phyloP scores from a whole-genome alignment of 2,113 vertebrate genomes.

The Mola mola region DNA sequence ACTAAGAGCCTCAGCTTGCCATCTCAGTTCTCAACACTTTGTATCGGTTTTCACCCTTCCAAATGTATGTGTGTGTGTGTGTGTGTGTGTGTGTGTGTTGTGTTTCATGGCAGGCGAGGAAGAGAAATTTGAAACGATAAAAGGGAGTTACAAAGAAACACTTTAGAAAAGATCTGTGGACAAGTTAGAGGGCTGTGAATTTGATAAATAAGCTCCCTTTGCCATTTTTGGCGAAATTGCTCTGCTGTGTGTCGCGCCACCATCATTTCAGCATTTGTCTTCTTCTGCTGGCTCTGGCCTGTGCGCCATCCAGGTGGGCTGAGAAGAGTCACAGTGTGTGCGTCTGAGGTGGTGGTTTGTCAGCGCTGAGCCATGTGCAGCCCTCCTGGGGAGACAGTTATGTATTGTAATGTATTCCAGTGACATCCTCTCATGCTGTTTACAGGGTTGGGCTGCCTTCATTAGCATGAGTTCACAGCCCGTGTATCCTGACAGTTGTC shows the following conservation, averaged over 20 bases:
- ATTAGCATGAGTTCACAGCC: conserved; percentile 84
- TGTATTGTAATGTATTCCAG: conserved; percentile 87
- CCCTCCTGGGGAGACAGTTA: conserved; percentile 80
- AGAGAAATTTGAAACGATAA: conserved; percentile 7
- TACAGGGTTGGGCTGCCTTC: conserved; percentile 82
- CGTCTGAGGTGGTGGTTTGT: conserved; percentile 8
- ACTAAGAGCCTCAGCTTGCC: conserved; percentile 34
- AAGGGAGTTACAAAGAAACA: neutral
- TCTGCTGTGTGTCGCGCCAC: conserved; percentile 8
- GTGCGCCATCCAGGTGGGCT: conserved; percentile 63
- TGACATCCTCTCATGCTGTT: conserved; percentile 84
- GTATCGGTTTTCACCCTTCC: conserved; percentile 50
- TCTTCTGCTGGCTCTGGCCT: conserved; percentile 34
- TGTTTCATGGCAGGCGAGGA: neutral
- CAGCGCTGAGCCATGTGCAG: conserved; percentile 56
- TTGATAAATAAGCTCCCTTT: conserved; percentile 11
- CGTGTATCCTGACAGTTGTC: conserved; percentile 83
- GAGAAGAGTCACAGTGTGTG: conserved; percentile 26
- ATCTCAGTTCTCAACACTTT: conserved; percentile 54
- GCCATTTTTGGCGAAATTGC: conserved; percentile 18
- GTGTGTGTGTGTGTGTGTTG: neutral
- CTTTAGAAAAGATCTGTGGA: neutral
- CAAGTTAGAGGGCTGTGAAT: conserved; percentile 2
- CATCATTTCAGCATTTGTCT: conserved; percentile 34
- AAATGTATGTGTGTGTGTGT: neutral